Evolutionary conservation across 2,888 invertebrate species (phyloP), one percentile per base, ranked within the genome.

Genomic region (Hirudinaria manillensis): DNA sequence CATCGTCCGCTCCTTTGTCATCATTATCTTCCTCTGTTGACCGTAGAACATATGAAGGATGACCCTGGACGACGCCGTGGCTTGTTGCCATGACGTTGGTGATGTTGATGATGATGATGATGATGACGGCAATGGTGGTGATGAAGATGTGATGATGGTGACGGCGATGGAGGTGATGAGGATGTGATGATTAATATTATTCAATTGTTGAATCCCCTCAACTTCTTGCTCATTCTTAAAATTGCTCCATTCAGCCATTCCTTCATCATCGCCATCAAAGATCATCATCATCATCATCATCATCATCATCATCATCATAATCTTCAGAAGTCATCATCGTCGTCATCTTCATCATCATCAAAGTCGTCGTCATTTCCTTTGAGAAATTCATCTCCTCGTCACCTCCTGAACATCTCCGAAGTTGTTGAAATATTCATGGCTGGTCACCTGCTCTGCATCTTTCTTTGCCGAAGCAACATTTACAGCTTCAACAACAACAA

Each of bases 281-380:
- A 51, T 56, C 56, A 72, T 55, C 72, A 72, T 72, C 72, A 72
- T 72, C 72, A 72, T 72, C 55, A 72, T 24, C 29, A 72, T 72
- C 53, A 72, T 72, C 72, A 72, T 53, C 72, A 72, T 27, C 72
- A 53, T n/a, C 72, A 72, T 72, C 83, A 90, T 89, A 78, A 88
- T 89, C 85, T 88, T 91, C 77, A n/a, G n/a, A n/a, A n/a, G n/a
- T 72, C 72, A 72, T 72, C 72, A 72, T 72, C 55, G 53, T 24
- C 29, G 53, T 72, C 53, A 72, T 72, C 72, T 53, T 53, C 72
- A 72, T 27, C 72, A 53, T n/a, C 72, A 72, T 72, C 83, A 90
- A 89, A 78, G 88, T 89, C 85, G 88, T 91, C 77, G 90, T 91
- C 86, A 96, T 95, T 83, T 45, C 53, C 72, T 51, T 2, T 29